Base-by-base conservation (phyloP, 1,140 invertebrate species). In the Caerostris darwini region DNA sequence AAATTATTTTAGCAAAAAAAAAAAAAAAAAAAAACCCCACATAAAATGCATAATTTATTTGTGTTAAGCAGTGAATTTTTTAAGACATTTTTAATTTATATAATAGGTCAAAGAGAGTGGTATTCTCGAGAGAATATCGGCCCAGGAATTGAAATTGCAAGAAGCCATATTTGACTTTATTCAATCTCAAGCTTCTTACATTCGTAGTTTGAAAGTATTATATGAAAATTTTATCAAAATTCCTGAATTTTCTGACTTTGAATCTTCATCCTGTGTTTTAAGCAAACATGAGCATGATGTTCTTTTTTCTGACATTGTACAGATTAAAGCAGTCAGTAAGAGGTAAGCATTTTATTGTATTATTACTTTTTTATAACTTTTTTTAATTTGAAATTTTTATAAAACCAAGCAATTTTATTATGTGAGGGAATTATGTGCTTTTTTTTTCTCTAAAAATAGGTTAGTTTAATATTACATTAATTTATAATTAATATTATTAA, bases 81-180 rank as follows among this genome's bases (percentile, higher is more conserved):
- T 83, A n/a, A 5, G 34, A 3, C 56, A n/a, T 57, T n/a, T n/a
- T n/a, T 64, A 85, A 10, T 85, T 64, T 58, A 92, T 98, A 98
- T 0, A 4, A n/a, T 77, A 96, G 96, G 96, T 97, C 7, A 96
- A 95, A 94, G 93, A 95, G 6, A 96, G 96, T 94, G 96, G 96
- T 94, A 94, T 96, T 95, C 71, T 96, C 97, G 97, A 97, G 95
- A 97, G 97, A 4, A 96, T 99, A 71, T 97, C 97, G 59, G 96
- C 97, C 10, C 97, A 97, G 6, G 97, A 98, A 95, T 97, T 97
- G 95, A 98, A 98, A 95, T 96, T 98, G 2, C 98, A 99, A 96
- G 98, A 99, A 96, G 98, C 98, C 19, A 98, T 98, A 96, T 99
- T 99, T 96, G 98, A 99, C 96, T 98, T 99, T 87, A 97, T 99